Conservation (phyloP, 2,888 invertebrate species). For the Drosophila villosipedis region DNA sequence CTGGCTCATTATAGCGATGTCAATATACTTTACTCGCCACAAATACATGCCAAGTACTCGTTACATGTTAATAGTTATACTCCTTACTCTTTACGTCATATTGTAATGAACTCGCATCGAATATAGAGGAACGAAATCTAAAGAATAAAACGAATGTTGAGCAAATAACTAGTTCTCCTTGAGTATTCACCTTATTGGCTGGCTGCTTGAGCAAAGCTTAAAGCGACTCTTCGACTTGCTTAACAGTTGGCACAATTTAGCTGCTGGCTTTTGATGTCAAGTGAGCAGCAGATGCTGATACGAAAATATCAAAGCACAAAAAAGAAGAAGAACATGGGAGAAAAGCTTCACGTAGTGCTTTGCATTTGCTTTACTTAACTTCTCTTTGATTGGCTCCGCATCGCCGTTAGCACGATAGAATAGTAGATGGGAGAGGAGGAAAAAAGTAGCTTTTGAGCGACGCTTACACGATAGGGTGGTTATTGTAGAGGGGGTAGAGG, state of each 20-base stretch:
- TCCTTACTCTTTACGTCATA: not conserved
- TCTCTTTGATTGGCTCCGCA: conserved; percentile 29
- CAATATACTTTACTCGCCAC: not conserved
- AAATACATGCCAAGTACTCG: not conserved
- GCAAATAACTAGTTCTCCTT: conserved; percentile 8
- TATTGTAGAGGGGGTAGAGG: too few species aligned
- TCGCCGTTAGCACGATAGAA: conserved; percentile 1
- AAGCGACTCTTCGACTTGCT: conserved; percentile 14
- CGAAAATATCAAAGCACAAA: conserved; percentile 13
- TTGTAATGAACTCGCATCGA: not conserved
- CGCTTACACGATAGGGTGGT: not conserved
- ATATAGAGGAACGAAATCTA: not conserved
- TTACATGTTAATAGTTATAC: not conserved
- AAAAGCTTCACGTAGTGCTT: conserved; percentile 2
- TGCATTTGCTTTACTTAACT: conserved; percentile 14
- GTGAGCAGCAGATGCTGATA: conserved; percentile 15
- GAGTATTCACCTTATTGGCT: conserved; percentile 4
- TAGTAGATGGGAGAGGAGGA: not conserved
- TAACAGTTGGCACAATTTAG: conserved; percentile 21
- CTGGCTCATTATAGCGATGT: not conserved
- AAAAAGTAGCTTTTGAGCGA: not conserved
- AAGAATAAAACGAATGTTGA: conserved; percentile 6
- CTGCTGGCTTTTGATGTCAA: conserved; percentile 42
- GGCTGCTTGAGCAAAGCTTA: conserved; percentile 16
- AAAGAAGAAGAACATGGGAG: not conserved